Conservation (phyloP, 1,140 invertebrate genomes). For the Zaprionus lachaisei region DNA sequence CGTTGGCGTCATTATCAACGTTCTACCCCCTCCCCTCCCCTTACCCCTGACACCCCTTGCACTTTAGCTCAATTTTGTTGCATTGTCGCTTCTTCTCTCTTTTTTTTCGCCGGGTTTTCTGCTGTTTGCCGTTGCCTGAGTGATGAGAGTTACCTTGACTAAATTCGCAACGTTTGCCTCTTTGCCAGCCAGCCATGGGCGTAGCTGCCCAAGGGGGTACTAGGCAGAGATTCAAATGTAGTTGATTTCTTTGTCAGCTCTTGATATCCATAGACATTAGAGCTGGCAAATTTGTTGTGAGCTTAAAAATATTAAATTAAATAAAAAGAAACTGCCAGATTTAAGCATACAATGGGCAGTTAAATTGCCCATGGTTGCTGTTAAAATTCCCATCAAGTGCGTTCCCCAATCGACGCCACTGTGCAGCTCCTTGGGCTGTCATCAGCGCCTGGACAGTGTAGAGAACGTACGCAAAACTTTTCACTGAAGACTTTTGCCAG, state of each 20-base stretch:
- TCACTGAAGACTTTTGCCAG: conserved; percentile 15
- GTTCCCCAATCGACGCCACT: background rate
- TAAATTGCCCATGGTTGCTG: background rate
- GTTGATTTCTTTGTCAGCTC: background rate
- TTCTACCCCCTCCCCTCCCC: too few relatives aligned
- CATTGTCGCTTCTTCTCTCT: conserved; percentile 39
- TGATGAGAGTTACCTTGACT: conserved; percentile 48
- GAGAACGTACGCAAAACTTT: conserved; percentile 27
- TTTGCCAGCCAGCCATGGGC: conserved; percentile 5
- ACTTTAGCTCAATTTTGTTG: conserved; percentile 44
- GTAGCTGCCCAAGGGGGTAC: background rate
- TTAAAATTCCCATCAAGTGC: background rate
- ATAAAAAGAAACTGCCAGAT: too few relatives aligned
- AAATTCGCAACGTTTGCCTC: conserved; percentile 27
- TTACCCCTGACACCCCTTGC: background rate
- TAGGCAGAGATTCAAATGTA: background rate
- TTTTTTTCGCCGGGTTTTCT: conserved; percentile 1
- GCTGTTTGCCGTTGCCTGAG: conserved; percentile 32
- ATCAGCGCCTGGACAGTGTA: conserved; percentile 10
- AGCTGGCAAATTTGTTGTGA: background rate
- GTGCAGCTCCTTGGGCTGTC: conserved; percentile 16
- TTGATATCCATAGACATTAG: background rate
- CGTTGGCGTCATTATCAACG: conserved; percentile 67
- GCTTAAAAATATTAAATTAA: background rate
- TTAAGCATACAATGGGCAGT: background rate